Base-by-base conservation (phyloP, 2,797 vertebrate species). In the Neosalanx taihuensis region DNA sequence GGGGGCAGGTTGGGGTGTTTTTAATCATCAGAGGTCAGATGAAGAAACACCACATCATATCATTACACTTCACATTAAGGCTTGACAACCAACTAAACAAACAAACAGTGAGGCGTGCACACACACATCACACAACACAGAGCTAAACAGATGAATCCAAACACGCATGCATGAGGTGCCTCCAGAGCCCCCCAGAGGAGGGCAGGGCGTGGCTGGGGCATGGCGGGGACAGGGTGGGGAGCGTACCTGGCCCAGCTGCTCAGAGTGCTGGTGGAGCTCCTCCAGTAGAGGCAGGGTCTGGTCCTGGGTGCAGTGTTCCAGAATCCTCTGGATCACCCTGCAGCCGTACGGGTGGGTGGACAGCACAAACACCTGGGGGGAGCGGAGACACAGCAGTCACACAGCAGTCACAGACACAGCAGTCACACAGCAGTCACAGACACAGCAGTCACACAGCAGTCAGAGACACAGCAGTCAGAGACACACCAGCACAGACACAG, bases 321-420 rank as follows among this genome's bases (percentile, higher is more conserved):
- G 88, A 82, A 99, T 99, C 81, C 97, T 95, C 80, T 99, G 97
- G 83, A 99, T 99, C 23, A 99, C 97, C 91, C 97, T 93, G 88
- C 97, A 99, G 82, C 97, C 97, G 1, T 99, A 99, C 0, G 97
- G 97, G 79, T 99, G 97, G 78, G 97, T 99, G 75, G 97, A 99
- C 71, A 99, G 95, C 75, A 98, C 96, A 89, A 98, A 98, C 13
- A 99, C 97, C 97, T 98, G 80, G 18, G 31, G 46, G 5, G 0
- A 1, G 23, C 23, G 30, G 30, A 1, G 69, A 5, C 3, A 37
- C 29, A 49, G 51, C 0, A 76, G 46, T 23, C 3, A 20, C 5
- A 41, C 6, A n/a, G 5, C 23, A 26, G 23, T n/a, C n/a, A 26
- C 23, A 26, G 23, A 26, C 23, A 26, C 23, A 26, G 23, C 23